phyloP scores from a whole-genome alignment of 2,113 vertebrate genomes.

The Vidua chalybeata region DNA sequence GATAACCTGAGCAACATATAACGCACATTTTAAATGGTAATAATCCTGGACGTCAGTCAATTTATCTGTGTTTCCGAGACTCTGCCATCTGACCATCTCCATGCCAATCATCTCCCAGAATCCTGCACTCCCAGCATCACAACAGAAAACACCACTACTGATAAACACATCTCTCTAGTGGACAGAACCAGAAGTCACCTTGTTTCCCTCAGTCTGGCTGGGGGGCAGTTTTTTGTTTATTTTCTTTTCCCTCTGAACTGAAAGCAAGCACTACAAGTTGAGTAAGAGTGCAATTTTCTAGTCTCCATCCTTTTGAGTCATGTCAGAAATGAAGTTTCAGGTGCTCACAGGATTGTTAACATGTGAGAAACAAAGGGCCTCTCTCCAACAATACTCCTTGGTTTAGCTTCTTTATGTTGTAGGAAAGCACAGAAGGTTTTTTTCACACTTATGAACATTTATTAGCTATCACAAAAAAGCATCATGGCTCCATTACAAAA shows the following conservation, averaged over 20 bases:
- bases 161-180: background rate
- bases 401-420: background rate
- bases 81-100: background rate
- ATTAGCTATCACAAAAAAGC: background rate
- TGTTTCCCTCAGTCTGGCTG: background rate
- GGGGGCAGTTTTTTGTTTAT: background rate
- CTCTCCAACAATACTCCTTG: background rate
- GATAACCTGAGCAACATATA: background rate
- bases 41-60: background rate
- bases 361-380: background rate
- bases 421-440: background rate
- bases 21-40: background rate
- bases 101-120: background rate
- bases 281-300: background rate
- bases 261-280: background rate
- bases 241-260: background rate
- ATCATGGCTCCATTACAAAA: background rate
- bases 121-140: background rate
- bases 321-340: background rate
- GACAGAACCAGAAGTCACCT: background rate
- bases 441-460: background rate
- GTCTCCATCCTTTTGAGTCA: background rate
- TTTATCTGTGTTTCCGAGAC: background rate
- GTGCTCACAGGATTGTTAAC: background rate
- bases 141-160: background rate